Percentiles rank a stretch among this genome's conserved stretches.
These are phyloP conservation scores for Sander vitreus DNA, from an alignment of 2,113 vertebrate species.

Conservation along the genomic window DNA sequence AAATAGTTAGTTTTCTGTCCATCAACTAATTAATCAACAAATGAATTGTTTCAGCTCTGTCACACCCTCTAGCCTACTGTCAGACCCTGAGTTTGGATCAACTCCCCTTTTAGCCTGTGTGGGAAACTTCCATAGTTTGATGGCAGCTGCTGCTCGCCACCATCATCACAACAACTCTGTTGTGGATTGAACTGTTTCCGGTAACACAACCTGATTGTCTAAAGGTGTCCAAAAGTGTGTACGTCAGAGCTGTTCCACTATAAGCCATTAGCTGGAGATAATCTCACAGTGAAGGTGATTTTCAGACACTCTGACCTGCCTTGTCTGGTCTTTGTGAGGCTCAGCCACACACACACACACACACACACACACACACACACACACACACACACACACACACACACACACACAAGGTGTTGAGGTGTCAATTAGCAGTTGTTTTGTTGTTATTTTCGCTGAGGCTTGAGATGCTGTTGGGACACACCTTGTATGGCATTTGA, in stretches of 20 bases:
- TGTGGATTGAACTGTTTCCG: not conserved
- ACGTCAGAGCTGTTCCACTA: slow-evolving; percentile 2
- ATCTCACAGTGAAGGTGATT: slow-evolving; percentile 42
- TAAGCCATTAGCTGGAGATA: slow-evolving; percentile 20
- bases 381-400: too few species aligned
- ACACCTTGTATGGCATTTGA: slow-evolving; percentile 51
- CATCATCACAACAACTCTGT: not conserved
- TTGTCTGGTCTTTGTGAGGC: not conserved
- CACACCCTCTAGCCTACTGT: not conserved
- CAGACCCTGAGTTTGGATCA: not conserved
- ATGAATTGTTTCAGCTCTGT: not conserved
- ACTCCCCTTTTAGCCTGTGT: not conserved
- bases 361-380: not conserved
- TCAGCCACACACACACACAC: not conserved
- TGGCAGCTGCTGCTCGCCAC: not conserved
- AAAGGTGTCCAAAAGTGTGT: not conserved
- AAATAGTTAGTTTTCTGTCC: not conserved
- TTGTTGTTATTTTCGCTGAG: not conserved
- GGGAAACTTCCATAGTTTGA: too few species aligned
- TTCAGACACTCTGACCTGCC: slow-evolving; percentile 1
- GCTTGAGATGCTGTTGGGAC: not conserved
- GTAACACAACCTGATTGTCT: not conserved
- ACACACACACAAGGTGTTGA: not conserved
- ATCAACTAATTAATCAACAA: not conserved
- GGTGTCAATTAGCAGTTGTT: slow-evolving; percentile 3